A percentile compares a stretch with the other conserved stretches of the same genome.
phyloP scores from a whole-genome alignment of 2,797 vertebrate species.

The Rhynchotus rufescens region DNA sequence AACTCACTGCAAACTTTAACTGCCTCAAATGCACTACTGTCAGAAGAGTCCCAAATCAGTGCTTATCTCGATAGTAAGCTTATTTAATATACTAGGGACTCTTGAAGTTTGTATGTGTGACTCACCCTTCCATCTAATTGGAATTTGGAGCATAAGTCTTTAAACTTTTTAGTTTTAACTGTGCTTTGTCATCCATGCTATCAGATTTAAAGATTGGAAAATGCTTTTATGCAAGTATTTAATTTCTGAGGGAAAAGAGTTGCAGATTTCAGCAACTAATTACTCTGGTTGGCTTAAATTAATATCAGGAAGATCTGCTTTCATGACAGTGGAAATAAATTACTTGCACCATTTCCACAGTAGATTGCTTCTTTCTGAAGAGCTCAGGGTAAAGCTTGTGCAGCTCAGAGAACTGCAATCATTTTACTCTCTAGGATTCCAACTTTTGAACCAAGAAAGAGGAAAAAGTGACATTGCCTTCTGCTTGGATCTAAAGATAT shows the following conservation, averaged over 20 bases:
- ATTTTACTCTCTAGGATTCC: neutral
- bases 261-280: slow-evolving; percentile 10
- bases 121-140: neutral
- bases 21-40: neutral
- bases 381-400: neutral
- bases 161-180: neutral
- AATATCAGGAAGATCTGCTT: neutral
- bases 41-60: neutral
- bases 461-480: neutral
- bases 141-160: neutral
- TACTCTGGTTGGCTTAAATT: neutral
- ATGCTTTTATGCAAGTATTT: neutral
- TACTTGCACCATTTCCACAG: accelerated
- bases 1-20: slow-evolving; percentile 6
- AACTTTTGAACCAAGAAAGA: neutral
- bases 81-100: neutral
- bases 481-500: slow-evolving; percentile 22
- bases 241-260: neutral
- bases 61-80: neutral
- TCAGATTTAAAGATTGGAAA: neutral
- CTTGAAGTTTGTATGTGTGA: neutral
- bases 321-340: neutral
- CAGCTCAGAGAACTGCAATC: neutral
- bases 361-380: accelerated
- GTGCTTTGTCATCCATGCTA: neutral